Evolutionary conservation across 2,113 vertebrate species (phyloP), one percentile per base, ranked within the genome.

Genomic region (Elephas maximus): DNA sequence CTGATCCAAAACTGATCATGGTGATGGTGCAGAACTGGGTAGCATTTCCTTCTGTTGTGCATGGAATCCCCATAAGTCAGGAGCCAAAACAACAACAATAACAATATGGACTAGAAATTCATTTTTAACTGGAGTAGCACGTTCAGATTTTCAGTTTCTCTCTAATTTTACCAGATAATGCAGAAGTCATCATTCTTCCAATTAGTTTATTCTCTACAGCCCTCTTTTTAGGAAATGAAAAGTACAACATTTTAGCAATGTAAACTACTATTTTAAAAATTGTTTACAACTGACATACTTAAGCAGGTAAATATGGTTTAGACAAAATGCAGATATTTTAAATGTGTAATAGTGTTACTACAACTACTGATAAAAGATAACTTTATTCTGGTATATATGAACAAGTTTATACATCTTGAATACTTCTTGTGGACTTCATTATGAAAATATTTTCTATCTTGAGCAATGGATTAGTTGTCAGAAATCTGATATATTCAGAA

Each of bases 401-500:
- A 90, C 8, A 97, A 97, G 94, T 94, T 97, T 88, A 91, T 96
- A 86, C 41, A 63, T 95, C 92, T 96, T 87, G 82, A 97, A 92
- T 95, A 93, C 23, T 95, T 97, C 96, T 96, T 94, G 18, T 76
- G 93, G 78, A 26, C 96, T 97, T 95, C 97, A 63, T 94, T 97
- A 95, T 82, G 88, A 96, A 98, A 97, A 90, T 85, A 97, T 97
- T 98, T 98, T 97, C 93, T 97, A 76, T 6, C 95, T 97, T 94
- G 95, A 98, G 98, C 94, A 98, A 98, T 69, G 87, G 97, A 94
- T 0, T 3, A 93, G 62, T 92, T 98, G 91, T 97, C 93, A 0
- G n/a, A 98, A 98, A 98, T 82, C 93, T 94, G 97, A 98, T 98
- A 97, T 78, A 69, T 96, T 97, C 93, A 37, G 62, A 94, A 97